Evolutionary conservation across 2,888 invertebrate genomes (phyloP).

Genomic region (Phorcus lineatus): DNA sequence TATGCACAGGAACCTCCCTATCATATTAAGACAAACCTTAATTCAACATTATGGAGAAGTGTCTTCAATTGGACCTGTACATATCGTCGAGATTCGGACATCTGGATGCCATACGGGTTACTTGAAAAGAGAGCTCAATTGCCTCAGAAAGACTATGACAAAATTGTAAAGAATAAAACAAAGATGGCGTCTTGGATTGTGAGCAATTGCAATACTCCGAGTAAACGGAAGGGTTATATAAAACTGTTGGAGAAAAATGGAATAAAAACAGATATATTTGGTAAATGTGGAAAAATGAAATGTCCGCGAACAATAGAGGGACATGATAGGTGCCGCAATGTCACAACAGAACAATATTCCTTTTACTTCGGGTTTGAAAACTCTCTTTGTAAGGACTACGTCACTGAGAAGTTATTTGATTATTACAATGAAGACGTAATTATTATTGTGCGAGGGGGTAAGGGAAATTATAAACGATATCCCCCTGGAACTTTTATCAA

Average conservation of each 20-base stretch:
- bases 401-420: too few relatives aligned
- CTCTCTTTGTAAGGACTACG: too few relatives aligned
- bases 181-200: neutral
- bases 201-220: neutral
- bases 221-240: neutral
- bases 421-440: neutral
- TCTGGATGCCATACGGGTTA: too few relatives aligned
- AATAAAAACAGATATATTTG: neutral
- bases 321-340: too few relatives aligned
- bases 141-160: too few relatives aligned
- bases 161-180: neutral
- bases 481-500: neutral
- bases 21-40: too few relatives aligned
- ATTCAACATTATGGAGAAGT: too few relatives aligned
- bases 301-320: too few relatives aligned
- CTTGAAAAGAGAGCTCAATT: neutral
- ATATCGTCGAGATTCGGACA: too few relatives aligned
- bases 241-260: neutral
- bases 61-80: too few relatives aligned
- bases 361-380: neutral
- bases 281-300: too few relatives aligned
- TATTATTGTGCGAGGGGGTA: neutral
- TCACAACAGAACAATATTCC: neutral
- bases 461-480: too few relatives aligned
- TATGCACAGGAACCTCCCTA: neutral